Base-by-base conservation (phyloP, 2,113 vertebrate species). In the Gobiocypris rarus region DNA sequence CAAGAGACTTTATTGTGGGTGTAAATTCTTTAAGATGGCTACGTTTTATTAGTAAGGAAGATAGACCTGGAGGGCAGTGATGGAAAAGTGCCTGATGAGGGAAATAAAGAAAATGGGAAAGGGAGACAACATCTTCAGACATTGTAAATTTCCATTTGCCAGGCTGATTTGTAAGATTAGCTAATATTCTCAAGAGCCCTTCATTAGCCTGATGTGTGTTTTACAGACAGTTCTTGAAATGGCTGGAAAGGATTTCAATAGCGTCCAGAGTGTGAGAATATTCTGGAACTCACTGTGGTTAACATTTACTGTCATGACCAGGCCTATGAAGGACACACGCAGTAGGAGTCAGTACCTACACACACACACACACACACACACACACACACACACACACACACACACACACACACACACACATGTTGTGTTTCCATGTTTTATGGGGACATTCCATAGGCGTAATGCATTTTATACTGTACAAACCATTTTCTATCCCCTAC, bases 1-100 rank as follows among this genome's bases (percentile, higher is more conserved):
- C 90, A 43, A 83, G 77, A 61, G 52, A 81, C 54, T 89, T 89
- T 87, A 87, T 84, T 73, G 81, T 88, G 88, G 83, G 89, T 84
- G 93, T 88, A 82, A 84, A 86, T 86, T 88, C 31, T 84, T 77
- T 19, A 14, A 78, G 59, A 81, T 10, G 31, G 78, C 65, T 81
- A 76, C 75, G 43, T 28, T 81, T 77, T 88, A 63, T 58, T 7
- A 45, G 63, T 83, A 43, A 74, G 14, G 4, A 54, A 31, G 73
- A 63, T 58, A 61, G 77, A 61, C 41, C 5, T 28, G n/a, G 6
- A 1, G n/a, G 34, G 56, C 54, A 65, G 76, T 22, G 9, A 76
- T 75, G 65, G 63, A 48, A n/a, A n/a, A 83, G 69, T 15, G 54
- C 22, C 6, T 63, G 65, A 56, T 2, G 17, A 48, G 75, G 54